These are phyloP conservation scores for Glyptemys insculpta DNA, from an alignment of 2,797 vertebrate species.

Conservation along the genomic window DNA sequence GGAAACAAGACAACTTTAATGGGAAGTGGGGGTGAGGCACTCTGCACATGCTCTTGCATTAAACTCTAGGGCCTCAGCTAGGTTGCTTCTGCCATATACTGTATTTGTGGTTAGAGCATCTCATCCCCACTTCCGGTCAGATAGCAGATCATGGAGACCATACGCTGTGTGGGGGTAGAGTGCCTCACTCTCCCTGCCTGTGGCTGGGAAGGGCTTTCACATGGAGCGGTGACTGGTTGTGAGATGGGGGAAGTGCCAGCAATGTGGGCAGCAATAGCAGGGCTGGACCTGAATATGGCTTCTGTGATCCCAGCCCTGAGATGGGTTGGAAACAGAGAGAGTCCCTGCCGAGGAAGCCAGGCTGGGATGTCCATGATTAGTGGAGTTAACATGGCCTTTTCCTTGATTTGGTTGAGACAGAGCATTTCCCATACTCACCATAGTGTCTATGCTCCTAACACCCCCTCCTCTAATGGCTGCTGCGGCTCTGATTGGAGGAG, in stretches of 20 bases:
- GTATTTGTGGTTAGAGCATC: background rate
- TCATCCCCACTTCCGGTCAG: background rate
- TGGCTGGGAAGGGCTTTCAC: background rate
- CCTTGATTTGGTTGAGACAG: background rate
- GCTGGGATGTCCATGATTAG: too few species aligned
- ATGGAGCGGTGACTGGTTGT: background rate
- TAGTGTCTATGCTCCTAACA: background rate
- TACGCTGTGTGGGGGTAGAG: background rate
- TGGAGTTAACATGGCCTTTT: background rate
- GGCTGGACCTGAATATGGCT: background rate
- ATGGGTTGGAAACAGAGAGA: fast-evolving
- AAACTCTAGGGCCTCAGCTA: background rate
- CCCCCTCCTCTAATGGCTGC: background rate
- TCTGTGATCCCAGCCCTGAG: background rate
- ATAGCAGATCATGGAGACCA: background rate
- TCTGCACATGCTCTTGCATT: background rate
- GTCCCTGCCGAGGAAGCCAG: background rate
- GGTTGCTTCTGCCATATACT: background rate
- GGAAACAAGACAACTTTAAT: background rate
- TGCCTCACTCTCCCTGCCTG: background rate
- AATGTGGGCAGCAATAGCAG: background rate
- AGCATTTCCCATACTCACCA: background rate
- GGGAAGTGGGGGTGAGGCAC: background rate
- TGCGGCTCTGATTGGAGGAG: background rate
- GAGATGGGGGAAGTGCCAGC: background rate